Base-by-base conservation (phyloP, 2,888 invertebrate genomes). In the Morpho helenor region DNA sequence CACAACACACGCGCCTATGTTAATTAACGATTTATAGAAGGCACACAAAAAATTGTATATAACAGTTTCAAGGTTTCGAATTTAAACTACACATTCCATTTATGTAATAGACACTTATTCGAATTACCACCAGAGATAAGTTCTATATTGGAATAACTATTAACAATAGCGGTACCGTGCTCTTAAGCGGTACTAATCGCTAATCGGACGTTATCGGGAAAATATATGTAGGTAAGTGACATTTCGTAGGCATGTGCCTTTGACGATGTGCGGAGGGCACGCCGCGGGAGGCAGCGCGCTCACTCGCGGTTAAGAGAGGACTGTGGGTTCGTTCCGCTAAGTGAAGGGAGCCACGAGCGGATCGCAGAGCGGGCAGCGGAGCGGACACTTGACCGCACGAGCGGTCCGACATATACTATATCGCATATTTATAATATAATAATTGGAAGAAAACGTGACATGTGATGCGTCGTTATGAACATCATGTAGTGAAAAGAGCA, bases 221-320 rank as follows among this genome's bases (percentile, higher is more conserved):
- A 76, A 76, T 78, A 76, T 76, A 77, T 80, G 79, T 74, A 79
- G 82, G 82, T 82, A 81, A 76, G 68, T 82, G 82, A 80, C 84
- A 84, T 86, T 80, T 80, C 80, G 84, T 78, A 78, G 79, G 80
- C 86, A 87, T 84, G 79, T 82, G 87, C 77, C 78, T 77, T 78
- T 73, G 76, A 76, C 75, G 79, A 75, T 73, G 68, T 68, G 76
- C 74, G 73, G 74, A 76, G 81, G 79, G 83, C 83, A 80, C 83
- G 83, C 86, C 85, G 85, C 83, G 75, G 75, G 74, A 84, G 78
- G 86, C 87, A 84, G 85, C 88, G 86, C 87, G 85, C 89, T 87
- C 88, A 81, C 80, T 85, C 84, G 86, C 87, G 87, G 88, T 80
- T 85, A 77, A 77, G 76, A 79, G 85, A 81, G 82, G 75, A 89